These are phyloP conservation scores for Xestobium rufovillosum DNA, from an alignment of 2,888 invertebrate species.

Conservation along the genomic window DNA sequence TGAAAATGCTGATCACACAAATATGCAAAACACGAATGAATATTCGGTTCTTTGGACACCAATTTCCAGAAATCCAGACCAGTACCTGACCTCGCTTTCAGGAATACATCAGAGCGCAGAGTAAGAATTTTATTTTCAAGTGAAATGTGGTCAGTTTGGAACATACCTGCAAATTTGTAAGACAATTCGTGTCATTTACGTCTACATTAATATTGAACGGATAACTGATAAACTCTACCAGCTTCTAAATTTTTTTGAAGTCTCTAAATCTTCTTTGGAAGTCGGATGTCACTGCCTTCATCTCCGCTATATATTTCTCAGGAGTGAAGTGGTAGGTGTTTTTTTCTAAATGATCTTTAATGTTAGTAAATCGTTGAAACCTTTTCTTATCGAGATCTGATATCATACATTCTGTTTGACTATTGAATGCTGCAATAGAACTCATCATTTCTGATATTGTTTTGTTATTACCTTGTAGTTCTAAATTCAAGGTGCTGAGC, in stretches of 20 bases:
- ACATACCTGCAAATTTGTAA: too few species aligned
- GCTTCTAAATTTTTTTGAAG: constrained; percentile 11
- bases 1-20: constrained; percentile 25
- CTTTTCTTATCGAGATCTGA: constrained; percentile 12
- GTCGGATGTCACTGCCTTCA: constrained; percentile 8
- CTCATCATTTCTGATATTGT: constrained; percentile 15
- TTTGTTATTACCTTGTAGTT: constrained; percentile 12
- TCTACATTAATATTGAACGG: background rate
- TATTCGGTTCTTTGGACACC: too few species aligned
- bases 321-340: constrained; percentile 12
- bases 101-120: too few species aligned
- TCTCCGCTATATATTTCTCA: constrained; percentile 9
- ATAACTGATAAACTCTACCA: background rate
- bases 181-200: too few species aligned
- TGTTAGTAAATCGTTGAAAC: constrained; percentile 15
- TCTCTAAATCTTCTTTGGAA: constrained; percentile 10
- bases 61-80: too few species aligned
- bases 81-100: too few species aligned
- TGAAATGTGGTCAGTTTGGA: constrained; percentile 5
- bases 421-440: constrained; percentile 16
- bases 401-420: constrained; percentile 15
- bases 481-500: constrained; percentile 12
- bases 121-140: constrained; percentile 6
- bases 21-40: constrained; percentile 5
- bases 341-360: constrained; percentile 16